Evolutionary conservation across 2,888 invertebrate species (phyloP), one percentile per base, ranked within the genome.

Genomic region (Polia nebulosa): DNA sequence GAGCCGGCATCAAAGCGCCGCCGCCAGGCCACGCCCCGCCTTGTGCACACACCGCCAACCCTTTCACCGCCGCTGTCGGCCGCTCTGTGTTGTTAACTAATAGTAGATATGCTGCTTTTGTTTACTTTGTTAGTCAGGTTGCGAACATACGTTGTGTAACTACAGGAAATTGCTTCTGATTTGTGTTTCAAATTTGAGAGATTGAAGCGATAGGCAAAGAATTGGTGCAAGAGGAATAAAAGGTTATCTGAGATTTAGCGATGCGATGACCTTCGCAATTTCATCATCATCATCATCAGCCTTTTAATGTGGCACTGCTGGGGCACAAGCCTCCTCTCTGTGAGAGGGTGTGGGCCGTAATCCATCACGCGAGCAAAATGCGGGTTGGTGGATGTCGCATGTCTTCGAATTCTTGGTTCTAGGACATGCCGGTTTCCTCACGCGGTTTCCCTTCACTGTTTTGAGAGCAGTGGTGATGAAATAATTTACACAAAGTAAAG

Each of bases 61-160:
- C 81, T 73, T 78, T 82, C 72, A 73, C 83, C 39, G 63, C 59
- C 61, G 55, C 72, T 22, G 62, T 55, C 74, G 22, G 47, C 70
- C 44, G 74, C 67, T 41, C 17, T 71, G 68, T 73, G 73, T 65
- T 74, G 72, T 58, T 70, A 66, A 64, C 69, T 72, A 73, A 75
- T 59, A 67, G 58, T 67, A 32, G 9, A 3, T 32, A 57, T 72
- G 61, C 71, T 74, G 55, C 74, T 68, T 72, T 76, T 69, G 76
- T 69, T 76, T 75, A 79, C 84, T 85, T 85, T 88, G 81, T 68
- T 85, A 87, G 53, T 72, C 74, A 83, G 83, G 83, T 84, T 80
- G 79, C 81, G 77, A 63, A 62, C 56, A 58, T 64, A 52, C 51
- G 73, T 72, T 51, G 62, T 27, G 56, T 64, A 69, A 41, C 52